Evolutionary conservation across 2,113 vertebrate species (phyloP), one percentile per base, ranked within the genome.

Genomic region (Dolichallabes microphthalmus): DNA sequence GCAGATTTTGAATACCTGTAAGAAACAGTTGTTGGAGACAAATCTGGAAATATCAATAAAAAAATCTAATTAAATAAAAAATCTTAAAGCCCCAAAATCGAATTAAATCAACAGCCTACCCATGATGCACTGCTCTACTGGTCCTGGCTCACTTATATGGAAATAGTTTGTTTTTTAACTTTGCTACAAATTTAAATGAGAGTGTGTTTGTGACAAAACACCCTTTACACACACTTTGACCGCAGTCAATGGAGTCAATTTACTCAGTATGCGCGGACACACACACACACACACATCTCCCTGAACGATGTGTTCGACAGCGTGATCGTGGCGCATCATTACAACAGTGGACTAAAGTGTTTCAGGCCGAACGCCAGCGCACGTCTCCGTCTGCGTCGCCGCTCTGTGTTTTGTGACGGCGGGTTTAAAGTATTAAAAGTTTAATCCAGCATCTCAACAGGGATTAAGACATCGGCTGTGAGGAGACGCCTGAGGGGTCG

Each of bases 291-390:
- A 64, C 32, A 6, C 92, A 91, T 90, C 90, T 92, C 87, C 90
- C 93, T 93, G 95, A 96, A 92, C 91, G 94, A 94, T 94, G 92
- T 89, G 94, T 91, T 95, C 94, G 90, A 90, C 95, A 93, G 88
- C 91, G 88, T 90, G 95, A 93, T 93, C 94, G 92, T 90, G 93
- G 92, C 91, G 92, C 93, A 93, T 94, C 92, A 91, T 93, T 92
- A 92, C 92, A 92, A 92, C 75, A 82, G 90, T 89, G 91, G 90
- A 90, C 90, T 91, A 86, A 94, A 94, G 94, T 86, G 2, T 39
- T 60, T 60, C 27, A 22, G 53, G 30, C 53, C 58, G 13, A 58
- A 60, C 53, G 17, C 76, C 27, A 35, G 27, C 30, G 17, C 76
- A 78, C 53, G 76, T 60, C 76, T 60, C 7, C 30, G 4, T 17